Percentiles rank a stretch among this genome's conserved stretches.
Evolutionary conservation across 1,140 invertebrate genomes (phyloP).

Genomic region (Heliconius hewitsoni): DNA sequence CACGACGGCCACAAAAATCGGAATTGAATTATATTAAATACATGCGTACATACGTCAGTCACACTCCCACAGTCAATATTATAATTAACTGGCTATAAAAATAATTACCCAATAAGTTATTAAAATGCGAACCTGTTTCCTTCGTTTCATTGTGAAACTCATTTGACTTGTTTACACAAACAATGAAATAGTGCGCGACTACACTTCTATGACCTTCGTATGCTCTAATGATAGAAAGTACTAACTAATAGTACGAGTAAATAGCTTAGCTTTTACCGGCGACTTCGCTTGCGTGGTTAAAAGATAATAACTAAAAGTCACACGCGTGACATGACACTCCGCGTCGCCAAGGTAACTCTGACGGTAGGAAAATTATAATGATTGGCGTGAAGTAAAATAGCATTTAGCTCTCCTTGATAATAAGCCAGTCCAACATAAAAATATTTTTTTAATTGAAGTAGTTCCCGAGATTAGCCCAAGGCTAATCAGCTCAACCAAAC

Average conservation of each 20-base stretch:
- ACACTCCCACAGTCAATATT: neutral
- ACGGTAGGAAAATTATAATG: too few relatives aligned
- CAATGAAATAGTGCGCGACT: conserved; percentile 10
- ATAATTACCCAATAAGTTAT: neutral
- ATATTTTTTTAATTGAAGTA: too few relatives aligned
- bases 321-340: too few relatives aligned
- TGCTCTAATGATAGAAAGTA: neutral
- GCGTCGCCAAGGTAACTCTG: too few relatives aligned
- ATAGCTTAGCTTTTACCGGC: neutral
- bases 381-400: too few relatives aligned
- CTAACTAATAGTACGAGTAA: neutral
- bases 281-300: too few relatives aligned
- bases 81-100: neutral
- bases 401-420: too few relatives aligned
- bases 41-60: neutral
- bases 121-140: neutral
- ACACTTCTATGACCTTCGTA: neutral
- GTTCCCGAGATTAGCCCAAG: too few relatives aligned
- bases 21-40: neutral
- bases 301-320: too few relatives aligned
- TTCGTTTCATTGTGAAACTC: neutral
- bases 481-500: too few relatives aligned
- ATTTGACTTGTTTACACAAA: conserved; percentile 7
- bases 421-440: too few relatives aligned
- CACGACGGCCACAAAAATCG: neutral